Conservation (phyloP, 2,113 vertebrate species). For the Trichechus manatus region DNA sequence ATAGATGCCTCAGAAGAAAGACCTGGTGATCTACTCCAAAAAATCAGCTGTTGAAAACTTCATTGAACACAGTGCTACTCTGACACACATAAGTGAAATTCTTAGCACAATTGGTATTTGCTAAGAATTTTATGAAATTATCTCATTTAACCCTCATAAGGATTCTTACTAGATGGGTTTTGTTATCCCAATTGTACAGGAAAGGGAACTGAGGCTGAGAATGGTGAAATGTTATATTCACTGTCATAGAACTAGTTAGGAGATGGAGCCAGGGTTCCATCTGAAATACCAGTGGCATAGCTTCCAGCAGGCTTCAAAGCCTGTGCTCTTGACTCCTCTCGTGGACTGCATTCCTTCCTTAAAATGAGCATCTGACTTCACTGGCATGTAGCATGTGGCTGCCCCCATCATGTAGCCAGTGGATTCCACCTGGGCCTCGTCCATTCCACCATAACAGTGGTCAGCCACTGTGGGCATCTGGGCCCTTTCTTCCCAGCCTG, state of each 20-base stretch:
- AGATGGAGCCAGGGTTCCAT: neutral
- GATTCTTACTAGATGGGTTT: neutral
- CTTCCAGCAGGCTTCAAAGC: neutral
- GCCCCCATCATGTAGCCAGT: neutral
- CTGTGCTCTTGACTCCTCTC: neutral
- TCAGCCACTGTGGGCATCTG: neutral
- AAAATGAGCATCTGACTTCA: neutral
- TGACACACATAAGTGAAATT: no score
- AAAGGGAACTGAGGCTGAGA: neutral
- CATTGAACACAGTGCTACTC: no score
- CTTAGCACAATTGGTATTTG: no score
- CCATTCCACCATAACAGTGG: neutral
- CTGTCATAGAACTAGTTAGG: neutral
- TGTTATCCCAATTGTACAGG: neutral
- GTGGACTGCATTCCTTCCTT: neutral
- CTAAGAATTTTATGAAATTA: neutral
- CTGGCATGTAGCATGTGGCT: neutral
- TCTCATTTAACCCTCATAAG: neutral
- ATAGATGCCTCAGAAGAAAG: no score
- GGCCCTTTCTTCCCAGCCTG: neutral
- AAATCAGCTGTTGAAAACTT: no score
- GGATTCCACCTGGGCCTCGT: rapidly evolving
- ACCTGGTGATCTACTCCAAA: no score
- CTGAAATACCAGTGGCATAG: no score
- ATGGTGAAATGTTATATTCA: neutral